A percentile compares a stretch with the other conserved stretches of the same genome.
These are phyloP conservation scores for Procambarus clarkii DNA, from an alignment of 1,140 invertebrate genomes.

Conservation along the genomic window DNA sequence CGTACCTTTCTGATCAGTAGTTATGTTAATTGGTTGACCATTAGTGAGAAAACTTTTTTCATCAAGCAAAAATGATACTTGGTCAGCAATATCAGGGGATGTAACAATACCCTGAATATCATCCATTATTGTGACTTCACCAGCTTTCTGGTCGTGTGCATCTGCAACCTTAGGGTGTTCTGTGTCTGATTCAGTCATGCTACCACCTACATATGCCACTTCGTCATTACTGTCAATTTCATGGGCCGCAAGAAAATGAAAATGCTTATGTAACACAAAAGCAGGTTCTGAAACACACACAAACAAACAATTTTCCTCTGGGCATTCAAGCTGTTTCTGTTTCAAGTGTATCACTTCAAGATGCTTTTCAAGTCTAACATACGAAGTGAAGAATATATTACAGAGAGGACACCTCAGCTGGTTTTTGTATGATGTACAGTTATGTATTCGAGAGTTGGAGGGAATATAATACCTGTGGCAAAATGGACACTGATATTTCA, in stretches of 20 bases:
- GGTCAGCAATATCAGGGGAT: conserved; percentile 51
- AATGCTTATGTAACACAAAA: conserved; percentile 42
- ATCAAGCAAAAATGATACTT: conserved; percentile 51
- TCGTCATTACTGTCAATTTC: background rate
- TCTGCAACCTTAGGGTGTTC: background rate
- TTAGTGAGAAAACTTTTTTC: conserved; percentile 54
- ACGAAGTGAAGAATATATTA: conserved; percentile 58
- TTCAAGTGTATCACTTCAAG: conserved; percentile 59
- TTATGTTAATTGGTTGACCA: conserved; percentile 35
- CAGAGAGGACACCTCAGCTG: conserved; percentile 49
- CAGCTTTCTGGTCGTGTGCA: background rate
- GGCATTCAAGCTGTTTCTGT: conserved; percentile 30
- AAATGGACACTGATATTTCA: conserved; percentile 54
- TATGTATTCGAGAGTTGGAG: conserved; percentile 44
- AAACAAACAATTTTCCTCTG: conserved; percentile 29
- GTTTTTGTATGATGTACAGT: conserved; percentile 61
- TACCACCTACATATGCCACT: background rate
- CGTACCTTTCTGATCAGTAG: conserved; percentile 18
- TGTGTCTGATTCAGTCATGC: conserved; percentile 2
- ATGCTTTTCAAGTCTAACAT: conserved; percentile 55
- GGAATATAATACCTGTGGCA: conserved; percentile 50
- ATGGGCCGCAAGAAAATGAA: conserved; percentile 27
- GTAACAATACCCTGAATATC: conserved; percentile 44
- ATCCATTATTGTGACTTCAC: conserved; percentile 45
- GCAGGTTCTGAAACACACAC: conserved; percentile 50